phyloP scores from a whole-genome alignment of 2,888 invertebrate genomes.

The Bimastos eiseni region DNA sequence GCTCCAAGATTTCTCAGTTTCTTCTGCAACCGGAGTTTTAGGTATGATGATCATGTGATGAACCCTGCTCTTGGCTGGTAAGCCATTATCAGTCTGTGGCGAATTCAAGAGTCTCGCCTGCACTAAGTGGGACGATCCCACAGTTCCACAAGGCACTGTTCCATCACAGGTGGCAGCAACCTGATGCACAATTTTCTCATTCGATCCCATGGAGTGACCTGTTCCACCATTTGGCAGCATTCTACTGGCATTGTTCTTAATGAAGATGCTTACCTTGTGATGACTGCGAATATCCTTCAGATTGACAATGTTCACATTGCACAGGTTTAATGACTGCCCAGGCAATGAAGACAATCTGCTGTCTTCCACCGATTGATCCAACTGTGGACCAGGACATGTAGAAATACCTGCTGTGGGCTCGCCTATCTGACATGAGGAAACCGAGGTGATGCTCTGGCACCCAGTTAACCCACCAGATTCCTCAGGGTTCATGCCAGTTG shows the following conservation, averaged over 20 bases:
- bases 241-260: neutral
- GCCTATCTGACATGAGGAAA: conserved; percentile 27
- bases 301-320: conserved; percentile 23
- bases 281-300: neutral
- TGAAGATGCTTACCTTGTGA: neutral
- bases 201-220: neutral
- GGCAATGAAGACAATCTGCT: neutral
- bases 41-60: conserved; percentile 18
- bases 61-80: neutral
- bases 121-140: neutral
- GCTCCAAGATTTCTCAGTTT: neutral
- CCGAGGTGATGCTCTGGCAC: neutral
- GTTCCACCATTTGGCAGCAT: conserved; percentile 20
- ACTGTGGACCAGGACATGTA: neutral
- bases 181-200: neutral
- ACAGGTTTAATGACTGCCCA: neutral
- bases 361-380: neutral
- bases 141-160: conserved; percentile 25
- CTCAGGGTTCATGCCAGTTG: conserved; percentile 8
- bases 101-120: neutral
- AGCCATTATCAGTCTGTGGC: neutral
- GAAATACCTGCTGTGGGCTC: conserved; percentile 52
- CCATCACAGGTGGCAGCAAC: conserved; percentile 23
- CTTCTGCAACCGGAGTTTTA: neutral
- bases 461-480: neutral